Percentiles rank a stretch among this genome's conserved stretches.
Conservation (phyloP, 2,888 invertebrate species). For the Volucella inanis region DNA sequence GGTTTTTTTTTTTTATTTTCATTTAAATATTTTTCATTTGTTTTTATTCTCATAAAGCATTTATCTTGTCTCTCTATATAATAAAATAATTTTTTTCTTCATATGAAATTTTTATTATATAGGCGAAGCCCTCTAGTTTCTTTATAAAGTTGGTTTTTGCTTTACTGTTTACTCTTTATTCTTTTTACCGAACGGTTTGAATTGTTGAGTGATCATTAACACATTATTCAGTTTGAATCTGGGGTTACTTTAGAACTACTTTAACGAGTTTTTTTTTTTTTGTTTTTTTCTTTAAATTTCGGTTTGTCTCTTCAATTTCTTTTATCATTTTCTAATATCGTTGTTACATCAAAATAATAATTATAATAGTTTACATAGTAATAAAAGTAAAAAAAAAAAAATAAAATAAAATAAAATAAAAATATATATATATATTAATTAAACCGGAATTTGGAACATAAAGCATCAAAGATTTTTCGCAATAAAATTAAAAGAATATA, state of each 20-base stretch:
- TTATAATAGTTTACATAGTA: slow-evolving; percentile 28
- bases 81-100: too few species aligned
- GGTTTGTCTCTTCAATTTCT: slow-evolving; percentile 21
- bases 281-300: slow-evolving; percentile 26
- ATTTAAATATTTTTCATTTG: slow-evolving; percentile 62
- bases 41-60: slow-evolving; percentile 73
- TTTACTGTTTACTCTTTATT: slow-evolving; percentile 32
- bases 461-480: slow-evolving; percentile 35
- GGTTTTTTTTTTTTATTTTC: slow-evolving; percentile 65
- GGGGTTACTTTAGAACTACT: slow-evolving; percentile 45
- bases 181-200: slow-evolving; percentile 41
- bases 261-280: slow-evolving; percentile 25
- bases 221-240: slow-evolving; percentile 62
- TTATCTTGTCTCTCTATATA: slow-evolving; percentile 16
- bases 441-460: slow-evolving; percentile 28
- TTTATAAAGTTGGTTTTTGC: slow-evolving; percentile 32
- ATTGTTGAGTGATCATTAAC: slow-evolving; percentile 25
- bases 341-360: slow-evolving; percentile 70
- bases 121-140: slow-evolving; percentile 1
- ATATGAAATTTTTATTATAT: too few species aligned
- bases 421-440: neutral
- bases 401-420: neutral
- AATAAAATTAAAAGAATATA: slow-evolving; percentile 25
- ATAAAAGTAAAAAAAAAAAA: slow-evolving; percentile 35
- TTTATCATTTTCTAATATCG: slow-evolving; percentile 68